These are phyloP conservation scores for Raphicerus campestris DNA, from an alignment of 2,113 vertebrate species.

Conservation along the genomic window DNA sequence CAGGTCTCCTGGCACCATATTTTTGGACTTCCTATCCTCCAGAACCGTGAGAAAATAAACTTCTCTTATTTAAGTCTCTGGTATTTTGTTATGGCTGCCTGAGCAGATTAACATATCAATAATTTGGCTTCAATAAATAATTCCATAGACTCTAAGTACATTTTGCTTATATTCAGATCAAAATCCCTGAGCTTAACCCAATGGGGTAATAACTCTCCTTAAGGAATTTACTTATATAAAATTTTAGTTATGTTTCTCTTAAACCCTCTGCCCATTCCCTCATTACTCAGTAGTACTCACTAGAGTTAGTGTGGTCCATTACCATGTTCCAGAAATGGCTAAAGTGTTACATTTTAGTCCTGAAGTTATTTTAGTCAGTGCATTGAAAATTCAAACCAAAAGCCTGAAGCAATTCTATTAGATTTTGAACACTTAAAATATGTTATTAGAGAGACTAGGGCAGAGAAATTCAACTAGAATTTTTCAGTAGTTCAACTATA, in stretches of 20 bases:
- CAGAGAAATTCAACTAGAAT: background rate
- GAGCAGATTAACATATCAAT: background rate
- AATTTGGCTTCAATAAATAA: background rate
- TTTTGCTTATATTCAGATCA: conserved; percentile 40
- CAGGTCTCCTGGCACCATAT: background rate
- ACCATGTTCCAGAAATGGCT: background rate
- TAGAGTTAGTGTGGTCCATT: background rate
- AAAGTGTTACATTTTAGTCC: background rate
- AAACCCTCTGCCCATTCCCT: background rate
- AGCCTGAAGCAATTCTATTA: conserved; percentile 40
- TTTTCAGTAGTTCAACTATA: background rate
- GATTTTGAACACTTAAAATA: conserved; percentile 38
- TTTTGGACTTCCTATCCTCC: background rate
- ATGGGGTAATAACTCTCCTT: background rate
- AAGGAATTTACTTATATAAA: background rate
- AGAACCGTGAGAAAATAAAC: background rate
- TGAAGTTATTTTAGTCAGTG: background rate
- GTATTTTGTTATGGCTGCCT: background rate
- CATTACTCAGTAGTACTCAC: background rate
- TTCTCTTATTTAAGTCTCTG: background rate
- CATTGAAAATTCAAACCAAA: conserved; percentile 26
- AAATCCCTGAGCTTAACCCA: conserved; percentile 35
- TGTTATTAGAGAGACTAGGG: background rate
- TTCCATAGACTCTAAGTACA: background rate
- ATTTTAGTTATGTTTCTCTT: background rate